Conservation (phyloP, 2,797 vertebrate species). For the Graptemys geographica region DNA sequence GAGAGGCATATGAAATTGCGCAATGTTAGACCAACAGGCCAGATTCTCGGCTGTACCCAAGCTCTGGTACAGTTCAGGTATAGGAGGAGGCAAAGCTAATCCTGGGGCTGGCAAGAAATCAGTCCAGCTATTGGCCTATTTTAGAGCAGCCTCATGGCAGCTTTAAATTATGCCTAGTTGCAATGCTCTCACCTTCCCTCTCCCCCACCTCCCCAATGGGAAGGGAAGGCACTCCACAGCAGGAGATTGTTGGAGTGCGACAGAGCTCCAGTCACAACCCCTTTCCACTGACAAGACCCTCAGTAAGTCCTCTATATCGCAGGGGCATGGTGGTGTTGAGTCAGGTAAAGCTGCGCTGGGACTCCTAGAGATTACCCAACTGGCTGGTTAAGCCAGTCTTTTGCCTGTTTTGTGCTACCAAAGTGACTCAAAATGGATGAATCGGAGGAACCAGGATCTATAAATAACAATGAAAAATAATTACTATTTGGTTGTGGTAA, state of each 20-base stretch:
- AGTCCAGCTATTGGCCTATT: not conserved
- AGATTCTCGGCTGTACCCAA: not conserved
- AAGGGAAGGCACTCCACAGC: not conserved
- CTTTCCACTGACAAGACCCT: not conserved
- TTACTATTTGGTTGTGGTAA: not conserved
- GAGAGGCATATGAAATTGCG: not conserved
- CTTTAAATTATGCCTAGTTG: not conserved
- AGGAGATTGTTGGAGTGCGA: not conserved
- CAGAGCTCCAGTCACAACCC: not conserved
- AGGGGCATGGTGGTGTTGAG: not conserved
- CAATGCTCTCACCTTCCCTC: not conserved
- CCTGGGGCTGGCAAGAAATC: not conserved
- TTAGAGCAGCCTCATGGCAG: not conserved
- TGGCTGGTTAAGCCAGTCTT: not conserved
- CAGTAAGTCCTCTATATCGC: rapidly evolving
- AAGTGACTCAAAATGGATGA: conserved; percentile 10
- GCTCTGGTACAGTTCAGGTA: not conserved
- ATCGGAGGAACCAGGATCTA: not conserved
- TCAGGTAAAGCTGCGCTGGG: rapidly evolving
- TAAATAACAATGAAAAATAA: not conserved
- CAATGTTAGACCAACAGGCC: not conserved
- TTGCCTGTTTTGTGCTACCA: not conserved
- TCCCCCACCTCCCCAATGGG: not conserved
- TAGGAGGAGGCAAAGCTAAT: not conserved
- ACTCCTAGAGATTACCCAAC: not conserved